phyloP scores from a whole-genome alignment of 2,888 invertebrate species.

The Mesorhabditis sp. region DNA sequence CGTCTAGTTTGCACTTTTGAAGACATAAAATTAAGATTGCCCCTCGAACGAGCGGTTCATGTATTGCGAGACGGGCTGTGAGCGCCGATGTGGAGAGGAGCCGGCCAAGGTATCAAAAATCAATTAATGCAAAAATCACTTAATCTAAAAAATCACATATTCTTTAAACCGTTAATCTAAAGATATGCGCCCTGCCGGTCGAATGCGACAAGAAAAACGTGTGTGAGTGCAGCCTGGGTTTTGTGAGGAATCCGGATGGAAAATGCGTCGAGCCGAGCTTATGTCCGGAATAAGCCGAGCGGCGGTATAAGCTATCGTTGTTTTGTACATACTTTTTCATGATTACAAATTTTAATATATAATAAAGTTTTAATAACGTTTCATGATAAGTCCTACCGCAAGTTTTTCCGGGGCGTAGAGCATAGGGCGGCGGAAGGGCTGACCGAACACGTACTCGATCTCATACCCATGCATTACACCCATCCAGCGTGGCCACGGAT shows the following conservation, averaged over 20 bases:
- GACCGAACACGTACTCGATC: constrained; percentile 93
- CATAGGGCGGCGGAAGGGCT: constrained; percentile 81
- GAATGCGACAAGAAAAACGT: neutral
- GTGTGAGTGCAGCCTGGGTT: neutral
- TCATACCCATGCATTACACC: constrained; percentile 97
- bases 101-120: neutral
- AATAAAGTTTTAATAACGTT: constrained; percentile 60
- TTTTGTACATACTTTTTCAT: too few relatives aligned
- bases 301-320: too few relatives aligned
- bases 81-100: neutral
- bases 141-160: neutral
- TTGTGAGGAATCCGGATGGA: neutral
- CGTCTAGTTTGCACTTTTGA: too few relatives aligned
- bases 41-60: neutral
- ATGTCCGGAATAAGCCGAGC: neutral
- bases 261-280: neutral
- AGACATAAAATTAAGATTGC: neutral
- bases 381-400: constrained; percentile 67
- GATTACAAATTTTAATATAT: too few relatives aligned
- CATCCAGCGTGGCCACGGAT: constrained; percentile 98
- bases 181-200: neutral
- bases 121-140: neutral
- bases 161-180: neutral
- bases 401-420: constrained; percentile 66
- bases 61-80: constrained; percentile 5